Conservation (phyloP, 2,113 vertebrate genomes). For the Grus americana region DNA sequence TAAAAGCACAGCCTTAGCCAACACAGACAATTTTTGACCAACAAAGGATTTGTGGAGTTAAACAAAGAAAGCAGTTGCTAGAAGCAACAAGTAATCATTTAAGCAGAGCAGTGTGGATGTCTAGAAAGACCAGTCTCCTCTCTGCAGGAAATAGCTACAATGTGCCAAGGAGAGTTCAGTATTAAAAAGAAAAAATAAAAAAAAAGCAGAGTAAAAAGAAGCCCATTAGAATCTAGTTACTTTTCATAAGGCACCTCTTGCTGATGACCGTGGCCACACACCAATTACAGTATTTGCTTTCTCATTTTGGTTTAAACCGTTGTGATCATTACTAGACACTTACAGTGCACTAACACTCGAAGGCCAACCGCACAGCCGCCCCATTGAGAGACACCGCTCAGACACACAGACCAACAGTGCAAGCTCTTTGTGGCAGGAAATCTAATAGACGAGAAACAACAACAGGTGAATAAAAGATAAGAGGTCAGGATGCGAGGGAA, state of each 20-base stretch:
- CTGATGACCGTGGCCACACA: not conserved
- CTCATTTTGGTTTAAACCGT: fast-evolving
- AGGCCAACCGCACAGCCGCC: not conserved
- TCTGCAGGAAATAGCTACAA: not conserved
- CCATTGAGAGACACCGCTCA: not conserved
- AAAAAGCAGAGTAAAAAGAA: not conserved
- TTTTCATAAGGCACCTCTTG: not conserved
- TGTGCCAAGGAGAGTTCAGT: not conserved
- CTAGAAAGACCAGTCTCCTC: not conserved
- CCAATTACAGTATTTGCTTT: not conserved
- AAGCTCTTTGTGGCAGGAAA: not conserved
- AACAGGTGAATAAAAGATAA: not conserved
- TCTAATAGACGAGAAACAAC: not conserved
- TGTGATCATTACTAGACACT: not conserved
- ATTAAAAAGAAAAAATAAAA: not conserved
- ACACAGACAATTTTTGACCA: not conserved
- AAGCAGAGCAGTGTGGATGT: not conserved
- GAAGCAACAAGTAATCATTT: slow-evolving; percentile 15
- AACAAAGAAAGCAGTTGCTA: not conserved
- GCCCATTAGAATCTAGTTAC: not conserved
- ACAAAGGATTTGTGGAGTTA: not conserved
- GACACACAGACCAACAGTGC: fast-evolving
- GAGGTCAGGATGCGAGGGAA: not conserved
- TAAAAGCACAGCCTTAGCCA: not conserved
- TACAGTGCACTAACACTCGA: fast-evolving